phyloP scores from a whole-genome alignment of 2,797 vertebrate species.

The Meriones psammophilus region DNA sequence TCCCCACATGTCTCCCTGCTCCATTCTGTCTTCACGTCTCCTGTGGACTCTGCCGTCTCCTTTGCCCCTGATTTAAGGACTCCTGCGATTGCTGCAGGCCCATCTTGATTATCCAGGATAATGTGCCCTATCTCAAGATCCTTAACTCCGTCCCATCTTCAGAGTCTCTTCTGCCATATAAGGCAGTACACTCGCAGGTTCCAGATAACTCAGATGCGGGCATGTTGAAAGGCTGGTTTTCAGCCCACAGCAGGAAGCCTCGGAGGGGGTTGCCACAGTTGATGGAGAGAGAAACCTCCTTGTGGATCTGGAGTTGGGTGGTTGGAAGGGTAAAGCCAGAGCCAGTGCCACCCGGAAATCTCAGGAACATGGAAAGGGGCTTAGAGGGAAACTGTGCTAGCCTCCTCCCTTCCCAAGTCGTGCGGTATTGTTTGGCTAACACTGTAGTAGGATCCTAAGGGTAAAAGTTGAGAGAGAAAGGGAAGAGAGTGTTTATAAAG shows the following conservation, averaged over 20 bases:
- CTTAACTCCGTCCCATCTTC: background rate
- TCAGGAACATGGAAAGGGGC: background rate
- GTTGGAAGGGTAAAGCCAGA: background rate
- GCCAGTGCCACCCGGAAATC: fast-evolving
- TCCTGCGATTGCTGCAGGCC: background rate
- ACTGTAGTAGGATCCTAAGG: background rate
- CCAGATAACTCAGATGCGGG: background rate
- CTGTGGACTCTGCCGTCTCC: background rate
- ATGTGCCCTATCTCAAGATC: background rate
- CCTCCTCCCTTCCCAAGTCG: background rate
- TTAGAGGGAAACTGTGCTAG: background rate
- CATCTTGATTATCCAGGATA: background rate
- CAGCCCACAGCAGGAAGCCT: background rate
- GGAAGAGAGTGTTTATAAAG: background rate
- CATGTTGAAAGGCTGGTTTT: background rate
- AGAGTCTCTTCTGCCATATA: background rate
- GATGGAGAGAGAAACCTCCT: background rate
- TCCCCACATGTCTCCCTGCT: background rate
- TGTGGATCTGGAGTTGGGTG: background rate
- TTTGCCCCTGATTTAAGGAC: background rate
- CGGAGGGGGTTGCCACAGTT: background rate
- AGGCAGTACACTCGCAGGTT: background rate
- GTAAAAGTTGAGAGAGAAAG: background rate
- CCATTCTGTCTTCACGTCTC: background rate
- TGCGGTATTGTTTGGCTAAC: background rate